A percentile compares a stretch with the other conserved stretches of the same genome.
Conservation (phyloP, 2,797 vertebrate genomes). For the Rhinogobio ventralis region DNA sequence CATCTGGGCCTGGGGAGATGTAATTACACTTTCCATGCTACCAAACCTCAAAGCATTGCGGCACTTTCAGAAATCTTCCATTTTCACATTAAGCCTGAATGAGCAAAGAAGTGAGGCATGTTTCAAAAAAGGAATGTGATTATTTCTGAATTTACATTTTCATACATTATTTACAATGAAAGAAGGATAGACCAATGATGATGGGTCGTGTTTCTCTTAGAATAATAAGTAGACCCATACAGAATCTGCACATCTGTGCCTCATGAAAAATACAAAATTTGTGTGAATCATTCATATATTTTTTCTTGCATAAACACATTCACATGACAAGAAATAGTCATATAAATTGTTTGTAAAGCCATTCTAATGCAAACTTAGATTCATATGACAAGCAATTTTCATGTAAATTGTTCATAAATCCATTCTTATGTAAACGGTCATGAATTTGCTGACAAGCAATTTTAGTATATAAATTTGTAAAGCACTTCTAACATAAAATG, state of each 20-base stretch:
- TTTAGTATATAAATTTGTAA: not conserved
- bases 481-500: too few relatives aligned
- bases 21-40: slow-evolving; percentile 36
- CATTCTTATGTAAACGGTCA: not conserved
- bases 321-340: not conserved
- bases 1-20: slow-evolving; percentile 22
- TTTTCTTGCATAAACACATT: not conserved
- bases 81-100: slow-evolving; percentile 23
- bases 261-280: not conserved
- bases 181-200: not conserved
- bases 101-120: slow-evolving; percentile 32
- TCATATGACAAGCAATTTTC: not conserved
- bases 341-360: not conserved
- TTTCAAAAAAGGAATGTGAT: slow-evolving; percentile 9
- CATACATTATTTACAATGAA: slow-evolving; percentile 6
- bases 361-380: not conserved
- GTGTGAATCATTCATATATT: not conserved
- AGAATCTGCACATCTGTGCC: not conserved
- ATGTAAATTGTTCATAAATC: not conserved
- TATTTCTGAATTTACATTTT: slow-evolving; percentile 14
- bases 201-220: not conserved
- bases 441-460: not conserved
- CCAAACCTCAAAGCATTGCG: slow-evolving; percentile 15
- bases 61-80: slow-evolving; percentile 23
- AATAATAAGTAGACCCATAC: not conserved